Evolutionary conservation across 1,140 invertebrate species (phyloP).

Genomic region (Polypedilum pembai): DNA sequence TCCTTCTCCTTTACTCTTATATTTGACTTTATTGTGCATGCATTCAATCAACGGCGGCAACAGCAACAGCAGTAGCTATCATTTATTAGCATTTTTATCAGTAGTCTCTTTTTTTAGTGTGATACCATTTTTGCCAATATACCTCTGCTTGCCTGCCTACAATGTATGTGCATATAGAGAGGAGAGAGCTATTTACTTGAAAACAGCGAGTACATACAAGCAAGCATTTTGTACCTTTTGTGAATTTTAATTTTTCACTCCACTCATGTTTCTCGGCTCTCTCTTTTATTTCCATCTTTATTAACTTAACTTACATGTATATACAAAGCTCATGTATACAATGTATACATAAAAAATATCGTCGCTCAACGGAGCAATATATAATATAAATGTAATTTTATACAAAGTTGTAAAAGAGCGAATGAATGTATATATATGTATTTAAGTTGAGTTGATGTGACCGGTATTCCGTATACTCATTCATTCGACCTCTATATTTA

Average conservation of each 20-base stretch:
- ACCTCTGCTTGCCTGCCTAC: neutral
- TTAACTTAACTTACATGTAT: neutral
- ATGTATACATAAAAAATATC: neutral
- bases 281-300: constrained; percentile 8
- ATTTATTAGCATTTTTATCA: constrained; percentile 25
- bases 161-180: too few relatives aligned
- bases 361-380: neutral
- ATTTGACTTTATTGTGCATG: constrained; percentile 6
- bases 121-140: constrained; percentile 13
- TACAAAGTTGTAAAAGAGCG: neutral
- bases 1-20: neutral
- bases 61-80: neutral
- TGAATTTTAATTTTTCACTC: constrained; percentile 27
- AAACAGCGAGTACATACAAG: too few relatives aligned
- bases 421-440: constrained; percentile 4
- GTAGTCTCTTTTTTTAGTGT: constrained; percentile 2
- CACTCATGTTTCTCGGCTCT: neutral
- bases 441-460: constrained; percentile 1
- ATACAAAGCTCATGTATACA: neutral
- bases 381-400: neutral
- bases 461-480: constrained; percentile 4
- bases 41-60: neutral
- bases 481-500: constrained; percentile 3
- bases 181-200: too few relatives aligned
- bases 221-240: neutral